Conservation (phyloP, 2,888 invertebrate species). For the Nemapogon koenigi region DNA sequence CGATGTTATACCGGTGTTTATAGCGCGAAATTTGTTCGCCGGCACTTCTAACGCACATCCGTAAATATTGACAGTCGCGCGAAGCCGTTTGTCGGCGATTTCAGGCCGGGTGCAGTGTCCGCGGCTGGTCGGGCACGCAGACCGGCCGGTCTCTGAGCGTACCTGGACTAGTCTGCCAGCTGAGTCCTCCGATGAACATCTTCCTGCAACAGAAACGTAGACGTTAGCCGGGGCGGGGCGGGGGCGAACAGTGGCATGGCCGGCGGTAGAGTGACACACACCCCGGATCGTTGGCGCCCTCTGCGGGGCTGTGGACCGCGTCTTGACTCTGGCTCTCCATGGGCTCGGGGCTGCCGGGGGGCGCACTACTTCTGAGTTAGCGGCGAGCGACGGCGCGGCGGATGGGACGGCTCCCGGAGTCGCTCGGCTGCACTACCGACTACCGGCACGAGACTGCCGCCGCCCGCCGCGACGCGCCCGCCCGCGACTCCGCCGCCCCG, state of each 20-base stretch:
- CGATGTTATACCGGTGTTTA: constrained; percentile 56
- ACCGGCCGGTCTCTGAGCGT: constrained; percentile 44
- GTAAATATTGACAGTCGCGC: constrained; percentile 25
- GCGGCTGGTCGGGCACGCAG: constrained; percentile 38
- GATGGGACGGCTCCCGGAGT: constrained; percentile 68
- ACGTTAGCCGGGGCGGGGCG: constrained; percentile 32
- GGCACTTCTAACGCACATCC: too few relatives aligned
- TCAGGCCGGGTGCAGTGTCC: constrained; percentile 27
- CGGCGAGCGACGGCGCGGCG: constrained; percentile 56
- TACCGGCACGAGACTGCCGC: constrained; percentile 75
- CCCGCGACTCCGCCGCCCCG: constrained; percentile 35
- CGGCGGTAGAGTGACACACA: constrained; percentile 54
- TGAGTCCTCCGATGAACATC: constrained; percentile 99
- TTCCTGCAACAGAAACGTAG: constrained; percentile 86
- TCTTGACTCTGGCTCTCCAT: constrained; percentile 84
- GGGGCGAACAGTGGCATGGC: constrained; percentile 16
- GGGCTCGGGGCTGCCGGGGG: constrained; percentile 43
- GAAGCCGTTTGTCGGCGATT: constrained; percentile 25
- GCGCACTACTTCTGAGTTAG: constrained; percentile 70
- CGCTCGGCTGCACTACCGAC: constrained; percentile 72
- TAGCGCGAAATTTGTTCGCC: constrained; percentile 25
- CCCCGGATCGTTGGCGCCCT: constrained; percentile 96
- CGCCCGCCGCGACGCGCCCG: constrained; percentile 24
- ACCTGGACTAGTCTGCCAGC: constrained; percentile 99
- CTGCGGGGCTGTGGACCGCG: constrained; percentile 83